Percentiles rank a stretch among this genome's conserved stretches.
Conservation (phyloP, 1,140 invertebrate species). For the Drosophila albomicans region DNA sequence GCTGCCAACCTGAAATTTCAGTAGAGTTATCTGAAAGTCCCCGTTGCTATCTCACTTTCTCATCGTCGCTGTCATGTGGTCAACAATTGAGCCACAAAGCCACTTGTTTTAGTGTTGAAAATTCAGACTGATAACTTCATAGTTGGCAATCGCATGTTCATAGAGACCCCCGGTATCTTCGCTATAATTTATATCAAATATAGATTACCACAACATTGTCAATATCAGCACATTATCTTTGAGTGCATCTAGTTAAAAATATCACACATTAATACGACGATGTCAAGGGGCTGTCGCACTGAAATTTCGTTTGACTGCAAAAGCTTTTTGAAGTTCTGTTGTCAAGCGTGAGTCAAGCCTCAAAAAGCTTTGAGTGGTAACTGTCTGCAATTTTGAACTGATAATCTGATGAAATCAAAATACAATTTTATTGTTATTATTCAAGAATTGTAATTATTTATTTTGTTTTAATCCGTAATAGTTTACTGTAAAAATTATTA, state of each 20-base stretch:
- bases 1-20: constrained; percentile 43
- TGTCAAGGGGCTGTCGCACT: constrained; percentile 40
- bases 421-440: constrained; percentile 22
- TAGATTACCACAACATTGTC: constrained; percentile 35
- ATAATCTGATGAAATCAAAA: background rate
- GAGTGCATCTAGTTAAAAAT: constrained; percentile 25
- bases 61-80: constrained; percentile 25
- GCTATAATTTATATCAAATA: constrained; percentile 33
- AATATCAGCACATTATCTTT: constrained; percentile 40
- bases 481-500: constrained; percentile 75
- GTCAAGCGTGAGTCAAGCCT: background rate
- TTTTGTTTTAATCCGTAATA: constrained; percentile 44
- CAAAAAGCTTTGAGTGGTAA: constrained; percentile 3
- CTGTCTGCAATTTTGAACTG: constrained; percentile 17
- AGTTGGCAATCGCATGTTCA: constrained; percentile 1
- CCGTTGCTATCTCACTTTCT: background rate
- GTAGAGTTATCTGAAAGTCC: constrained; percentile 4
- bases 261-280: constrained; percentile 25
- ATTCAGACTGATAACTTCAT: constrained; percentile 47
- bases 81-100: constrained; percentile 15
- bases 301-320: constrained; percentile 48
- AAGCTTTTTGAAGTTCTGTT: constrained; percentile 32
- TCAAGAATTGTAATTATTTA: constrained; percentile 56
- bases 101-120: constrained; percentile 21
- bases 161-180: constrained; percentile 28